Evolutionary conservation across 2,113 vertebrate species (phyloP), one percentile per base, ranked within the genome.

Genomic region (Myrmecobius fasciatus): DNA sequence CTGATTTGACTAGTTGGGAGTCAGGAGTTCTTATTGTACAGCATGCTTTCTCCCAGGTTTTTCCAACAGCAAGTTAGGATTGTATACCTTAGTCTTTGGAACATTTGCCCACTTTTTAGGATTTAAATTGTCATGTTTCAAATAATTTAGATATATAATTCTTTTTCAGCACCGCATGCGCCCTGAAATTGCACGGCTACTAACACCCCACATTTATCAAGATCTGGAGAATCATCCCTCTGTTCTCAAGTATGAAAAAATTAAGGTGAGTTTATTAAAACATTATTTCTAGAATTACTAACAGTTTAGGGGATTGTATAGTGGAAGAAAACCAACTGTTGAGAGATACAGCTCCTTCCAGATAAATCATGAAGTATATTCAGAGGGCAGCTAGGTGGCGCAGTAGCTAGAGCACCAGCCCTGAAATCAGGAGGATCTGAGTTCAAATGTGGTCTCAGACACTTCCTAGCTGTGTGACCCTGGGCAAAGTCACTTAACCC

Each of bases 161-260:
- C 8, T 98, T 98, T 91, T 97, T 90, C 97, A 99, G 99, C 99
- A 99, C 97, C 99, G 99, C 56, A 99, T 99, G 99, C 98, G 99
- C 90, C 99, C 99, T 95, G 99, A 99, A 93, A 99, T 99, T 53
- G 99, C 99, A 90, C 97, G 96, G 52, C 99, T 99, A 89, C 98
- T 99, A 97, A 99, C 98, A 31, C 99, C 99, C 67, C 99, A 99
- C 96, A 99, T 99, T 97, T 99, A 99, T 95, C 88, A 98, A 83
- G 97, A 99, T 47, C 98, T 99, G 95, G 98, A 99, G 98, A 99
- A 99, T 95, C 99, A 99, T 96, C 98, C 99, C 10, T 99, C 99
- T 96, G 99, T 99, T 88, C 97, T 99, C 93, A 94, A 98, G n/a
- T 99, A 99, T 53, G 99, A 99, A 53, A 99, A 99, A 97, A 98